A percentile compares a stretch with the other conserved stretches of the same genome.
These are phyloP conservation scores for Talpa occidentalis DNA, from an alignment of 2,113 vertebrate genomes.

Conservation along the genomic window DNA sequence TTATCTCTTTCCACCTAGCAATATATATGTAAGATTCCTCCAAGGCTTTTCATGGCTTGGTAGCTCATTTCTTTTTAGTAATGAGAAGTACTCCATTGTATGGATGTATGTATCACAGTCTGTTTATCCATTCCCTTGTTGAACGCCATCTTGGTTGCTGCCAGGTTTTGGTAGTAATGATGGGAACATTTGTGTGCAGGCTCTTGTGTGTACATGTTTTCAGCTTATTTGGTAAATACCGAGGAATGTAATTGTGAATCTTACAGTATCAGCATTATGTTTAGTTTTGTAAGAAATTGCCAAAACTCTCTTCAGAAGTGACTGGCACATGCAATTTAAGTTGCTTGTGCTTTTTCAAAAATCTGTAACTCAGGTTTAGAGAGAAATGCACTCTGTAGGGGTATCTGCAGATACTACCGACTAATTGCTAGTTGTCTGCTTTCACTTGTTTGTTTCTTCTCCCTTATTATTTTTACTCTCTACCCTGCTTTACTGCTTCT, in stretches of 20 bases:
- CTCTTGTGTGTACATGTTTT: not conserved
- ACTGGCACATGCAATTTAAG: not conserved
- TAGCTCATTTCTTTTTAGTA: conserved; percentile 2
- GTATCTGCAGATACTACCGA: not conserved
- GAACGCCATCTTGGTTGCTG: not conserved
- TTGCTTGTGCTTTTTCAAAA: conserved; percentile 1
- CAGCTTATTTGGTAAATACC: not conserved
- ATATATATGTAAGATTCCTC: not conserved
- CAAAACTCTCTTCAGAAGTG: not conserved
- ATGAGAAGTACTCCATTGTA: not conserved
- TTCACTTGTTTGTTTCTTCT: not conserved
- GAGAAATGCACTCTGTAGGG: not conserved
- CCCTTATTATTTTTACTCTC: not conserved
- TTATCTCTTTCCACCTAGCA: not conserved
- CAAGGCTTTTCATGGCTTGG: not conserved
- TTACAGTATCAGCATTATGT: not conserved
- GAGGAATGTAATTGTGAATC: not conserved
- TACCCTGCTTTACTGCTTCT: not conserved
- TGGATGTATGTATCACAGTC: not conserved
- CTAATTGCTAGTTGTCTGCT: not conserved
- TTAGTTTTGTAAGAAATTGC: not conserved
- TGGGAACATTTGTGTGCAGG: not conserved
- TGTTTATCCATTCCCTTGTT: not conserved
- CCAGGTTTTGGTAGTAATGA: not conserved
- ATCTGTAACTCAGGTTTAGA: not conserved